phyloP scores from a whole-genome alignment of 2,113 vertebrate species.

The Electrona antarctica region DNA sequence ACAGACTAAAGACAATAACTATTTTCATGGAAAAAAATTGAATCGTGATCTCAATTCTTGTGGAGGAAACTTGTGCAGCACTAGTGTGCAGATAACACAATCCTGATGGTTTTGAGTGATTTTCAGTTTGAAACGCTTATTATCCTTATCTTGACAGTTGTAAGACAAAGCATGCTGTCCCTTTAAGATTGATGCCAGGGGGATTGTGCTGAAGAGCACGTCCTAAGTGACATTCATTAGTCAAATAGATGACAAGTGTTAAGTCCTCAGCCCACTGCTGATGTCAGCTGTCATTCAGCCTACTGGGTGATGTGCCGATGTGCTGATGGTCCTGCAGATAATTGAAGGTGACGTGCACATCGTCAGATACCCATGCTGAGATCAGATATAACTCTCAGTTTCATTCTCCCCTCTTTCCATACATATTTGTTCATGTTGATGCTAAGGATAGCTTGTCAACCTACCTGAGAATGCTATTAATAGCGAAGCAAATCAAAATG shows the following conservation, averaged over 20 bases:
- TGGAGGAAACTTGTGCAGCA: no score
- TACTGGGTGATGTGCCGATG: constrained; percentile 29
- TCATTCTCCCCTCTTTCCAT: background rate
- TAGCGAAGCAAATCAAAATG: background rate
- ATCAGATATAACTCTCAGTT: background rate
- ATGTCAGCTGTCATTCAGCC: constrained; percentile 54
- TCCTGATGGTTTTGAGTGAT: constrained; percentile 11
- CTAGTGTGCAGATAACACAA: no score
- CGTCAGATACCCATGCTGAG: background rate
- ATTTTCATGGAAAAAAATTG: no score
- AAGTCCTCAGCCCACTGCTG: constrained; percentile 47
- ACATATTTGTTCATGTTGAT: background rate
- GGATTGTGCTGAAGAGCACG: constrained; percentile 13
- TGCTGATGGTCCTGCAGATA: constrained; percentile 43
- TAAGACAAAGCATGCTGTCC: constrained; percentile 23
- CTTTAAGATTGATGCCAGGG: constrained; percentile 10
- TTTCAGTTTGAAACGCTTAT: constrained; percentile 21
- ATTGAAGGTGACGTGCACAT: constrained; percentile 28
- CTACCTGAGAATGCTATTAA: background rate
- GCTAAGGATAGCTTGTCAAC: background rate
- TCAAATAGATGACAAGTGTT: constrained; percentile 49
- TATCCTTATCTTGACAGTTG: constrained; percentile 19
- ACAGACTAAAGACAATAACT: no score
- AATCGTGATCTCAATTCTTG: no score
- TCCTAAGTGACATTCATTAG: constrained; percentile 57